A percentile compares a stretch with the other conserved stretches of the same genome.
Evolutionary conservation across 2,888 invertebrate species (phyloP).

Genomic region (Xestobium rufovillosum): DNA sequence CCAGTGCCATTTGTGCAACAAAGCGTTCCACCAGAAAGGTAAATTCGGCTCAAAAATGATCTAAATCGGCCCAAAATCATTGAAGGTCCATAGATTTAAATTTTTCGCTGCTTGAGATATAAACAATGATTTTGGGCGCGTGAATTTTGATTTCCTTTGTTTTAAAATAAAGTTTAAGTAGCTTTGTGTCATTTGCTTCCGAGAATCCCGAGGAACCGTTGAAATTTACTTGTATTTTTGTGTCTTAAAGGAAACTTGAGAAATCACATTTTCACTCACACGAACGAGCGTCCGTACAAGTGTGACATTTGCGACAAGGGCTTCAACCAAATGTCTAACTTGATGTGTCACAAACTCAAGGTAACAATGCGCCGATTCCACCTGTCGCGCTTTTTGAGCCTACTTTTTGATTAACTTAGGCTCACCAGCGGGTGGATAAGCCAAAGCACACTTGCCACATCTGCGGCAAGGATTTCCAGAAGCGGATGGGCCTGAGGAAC

Average conservation of each 20-base stretch:
- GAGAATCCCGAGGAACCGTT: too few relatives aligned
- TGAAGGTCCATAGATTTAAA: background rate
- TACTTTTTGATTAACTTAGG: slow-evolving; percentile 26
- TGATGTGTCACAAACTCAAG: slow-evolving; percentile 70
- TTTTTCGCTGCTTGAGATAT: slow-evolving; percentile 8
- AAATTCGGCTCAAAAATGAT: slow-evolving; percentile 12
- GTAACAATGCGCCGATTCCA: slow-evolving; percentile 37
- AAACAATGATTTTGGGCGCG: slow-evolving; percentile 5
- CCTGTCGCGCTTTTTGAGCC: background rate
- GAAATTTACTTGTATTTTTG: slow-evolving; percentile 18
- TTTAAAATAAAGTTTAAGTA: slow-evolving; percentile 6
- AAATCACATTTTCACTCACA: slow-evolving; percentile 71
- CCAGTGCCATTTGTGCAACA: slow-evolving; percentile 64
- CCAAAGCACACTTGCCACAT: slow-evolving; percentile 48
- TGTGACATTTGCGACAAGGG: slow-evolving; percentile 67
- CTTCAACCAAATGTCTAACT: slow-evolving; percentile 74
- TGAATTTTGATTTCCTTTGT: slow-evolving; percentile 6
- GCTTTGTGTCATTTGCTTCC: too few relatives aligned
- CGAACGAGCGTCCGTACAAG: slow-evolving; percentile 70
- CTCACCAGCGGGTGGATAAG: slow-evolving; percentile 48
- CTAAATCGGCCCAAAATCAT: too few relatives aligned
- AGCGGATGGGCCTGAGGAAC: slow-evolving; percentile 47
- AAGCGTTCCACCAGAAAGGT: slow-evolving; percentile 79
- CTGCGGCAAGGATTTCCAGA: slow-evolving; percentile 49
- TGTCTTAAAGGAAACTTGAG: slow-evolving; percentile 64